Evolutionary conservation across 2,888 invertebrate species (phyloP), one percentile per base, ranked within the genome.

Genomic region (Thera britannica): DNA sequence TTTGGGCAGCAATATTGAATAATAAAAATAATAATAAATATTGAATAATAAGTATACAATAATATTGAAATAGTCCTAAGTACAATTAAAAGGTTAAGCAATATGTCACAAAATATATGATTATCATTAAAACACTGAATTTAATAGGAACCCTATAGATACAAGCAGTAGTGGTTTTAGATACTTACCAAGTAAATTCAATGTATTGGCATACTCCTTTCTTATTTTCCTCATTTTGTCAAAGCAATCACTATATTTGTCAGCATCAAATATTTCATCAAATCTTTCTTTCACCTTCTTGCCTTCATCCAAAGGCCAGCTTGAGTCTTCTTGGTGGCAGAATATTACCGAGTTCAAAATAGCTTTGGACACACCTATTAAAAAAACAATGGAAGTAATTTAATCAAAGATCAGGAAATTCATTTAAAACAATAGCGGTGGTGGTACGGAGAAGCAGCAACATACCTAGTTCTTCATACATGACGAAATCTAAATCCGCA

Each of bases 261-360:
- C 96, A 0, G 98, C 97, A 80, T 99, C 98, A 93, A 99, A 99
- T 77, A 99, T 99, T 72, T 98, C 98, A 95, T 99, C 99, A 94
- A 99, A 99, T 77, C 97, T 97, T 75, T 97, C 97, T 85, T 99
- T 99, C 0, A 99, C 95, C 79, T 97, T 97, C 85, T 98, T 98
- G 0, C 97, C 97, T 87, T 99, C 98, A 83, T 98, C 98, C 64
- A 99, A 91, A 0, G 99, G 99, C 98, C 99, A 99, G 82, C 96
- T 96, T 0, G 98, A 97, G 75, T 99, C 98, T 88, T 99, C 99
- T 95, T 99, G 99, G 86, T 99, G 99, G 83, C 99, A 99, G 89
- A 99, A 99, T 77, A 99, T 97, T 0, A 99, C 99, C 86, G 98
- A 97, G 83, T 98, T 98, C 67, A 99, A 92, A 69, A 99, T 98